phyloP scores from a whole-genome alignment of 2,113 vertebrate genomes.

The Mustelus asterias region DNA sequence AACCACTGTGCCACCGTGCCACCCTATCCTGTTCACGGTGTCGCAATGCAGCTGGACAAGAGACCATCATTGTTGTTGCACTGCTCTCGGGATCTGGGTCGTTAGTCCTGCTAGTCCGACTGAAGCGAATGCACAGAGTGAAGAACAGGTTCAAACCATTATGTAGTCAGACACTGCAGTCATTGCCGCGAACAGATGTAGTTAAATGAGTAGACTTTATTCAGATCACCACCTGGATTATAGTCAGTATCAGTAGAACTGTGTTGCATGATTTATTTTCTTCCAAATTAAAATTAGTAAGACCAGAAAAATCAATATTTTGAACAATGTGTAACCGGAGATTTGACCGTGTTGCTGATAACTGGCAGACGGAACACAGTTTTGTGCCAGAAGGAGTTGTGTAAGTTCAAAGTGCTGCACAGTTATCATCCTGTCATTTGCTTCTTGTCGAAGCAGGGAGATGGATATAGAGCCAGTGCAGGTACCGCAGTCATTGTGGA shows the following conservation, averaged over 20 bases:
- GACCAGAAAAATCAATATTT: not conserved
- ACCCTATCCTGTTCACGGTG: not conserved
- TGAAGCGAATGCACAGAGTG: not conserved
- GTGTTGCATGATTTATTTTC: not conserved
- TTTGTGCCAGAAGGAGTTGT: not conserved
- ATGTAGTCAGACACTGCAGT: not conserved
- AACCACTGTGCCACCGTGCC: too few relatives aligned
- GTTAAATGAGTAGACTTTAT: not conserved
- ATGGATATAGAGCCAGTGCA: not conserved
- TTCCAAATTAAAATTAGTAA: not conserved
- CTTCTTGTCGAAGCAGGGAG: not conserved
- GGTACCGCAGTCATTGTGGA: not conserved
- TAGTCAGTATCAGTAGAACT: not conserved
- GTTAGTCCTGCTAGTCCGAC: not conserved
- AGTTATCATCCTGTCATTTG: not conserved
- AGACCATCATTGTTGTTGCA: not conserved
- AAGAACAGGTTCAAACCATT: not conserved
- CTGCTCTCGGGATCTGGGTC: not conserved
- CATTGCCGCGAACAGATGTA: not conserved
- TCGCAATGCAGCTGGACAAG: not conserved
- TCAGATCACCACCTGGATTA: not conserved
- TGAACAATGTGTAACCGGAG: not conserved
- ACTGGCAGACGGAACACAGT: not conserved
- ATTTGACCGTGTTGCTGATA: not conserved
- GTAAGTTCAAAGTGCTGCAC: too few relatives aligned